These are phyloP conservation scores for Amniataba percoides DNA, from an alignment of 2,797 vertebrate species.

Conservation along the genomic window DNA sequence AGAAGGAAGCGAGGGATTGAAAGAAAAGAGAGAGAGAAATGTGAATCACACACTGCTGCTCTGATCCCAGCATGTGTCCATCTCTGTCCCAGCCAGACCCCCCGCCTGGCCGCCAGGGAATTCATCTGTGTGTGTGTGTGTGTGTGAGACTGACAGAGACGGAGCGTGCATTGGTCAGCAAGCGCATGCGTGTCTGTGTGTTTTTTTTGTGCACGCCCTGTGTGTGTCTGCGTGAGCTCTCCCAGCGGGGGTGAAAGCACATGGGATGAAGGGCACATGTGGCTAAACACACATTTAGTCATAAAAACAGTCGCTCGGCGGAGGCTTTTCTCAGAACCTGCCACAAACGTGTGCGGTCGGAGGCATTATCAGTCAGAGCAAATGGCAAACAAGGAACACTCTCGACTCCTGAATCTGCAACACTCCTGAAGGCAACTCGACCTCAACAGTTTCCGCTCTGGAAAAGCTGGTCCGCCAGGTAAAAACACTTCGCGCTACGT, in stretches of 20 bases:
- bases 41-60: conserved; percentile 74
- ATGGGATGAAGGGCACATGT: conserved; percentile 71
- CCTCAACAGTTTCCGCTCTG: conserved; percentile 2
- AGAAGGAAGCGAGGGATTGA: conserved; percentile 57
- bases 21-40: conserved; percentile 52
- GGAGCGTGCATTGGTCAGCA: conserved; percentile 52
- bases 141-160: conserved; percentile 45
- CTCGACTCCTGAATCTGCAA: conserved; percentile 6
- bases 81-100: conserved; percentile 73
- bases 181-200: conserved; percentile 44
- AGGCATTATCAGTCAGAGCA: conserved; percentile 53
- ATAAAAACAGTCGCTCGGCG: conserved; percentile 51
- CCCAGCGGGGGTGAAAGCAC: conserved; percentile 72
- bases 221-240: conserved; percentile 40
- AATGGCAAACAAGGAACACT: conserved; percentile 42
- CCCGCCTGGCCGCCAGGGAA: conserved; percentile 68
- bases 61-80: conserved; percentile 80
- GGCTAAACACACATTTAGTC: conserved; percentile 70
- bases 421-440: conserved; percentile 26
- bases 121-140: conserved; percentile 47
- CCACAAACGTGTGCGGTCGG: conserved; percentile 43
- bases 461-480: neutral
- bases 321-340: conserved; percentile 71
- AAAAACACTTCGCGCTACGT: neutral
- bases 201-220: conserved; percentile 33